A percentile compares a stretch with the other conserved stretches of the same genome.
Conservation (phyloP, 1,140 invertebrate species). For the Ceratina calcarata region DNA sequence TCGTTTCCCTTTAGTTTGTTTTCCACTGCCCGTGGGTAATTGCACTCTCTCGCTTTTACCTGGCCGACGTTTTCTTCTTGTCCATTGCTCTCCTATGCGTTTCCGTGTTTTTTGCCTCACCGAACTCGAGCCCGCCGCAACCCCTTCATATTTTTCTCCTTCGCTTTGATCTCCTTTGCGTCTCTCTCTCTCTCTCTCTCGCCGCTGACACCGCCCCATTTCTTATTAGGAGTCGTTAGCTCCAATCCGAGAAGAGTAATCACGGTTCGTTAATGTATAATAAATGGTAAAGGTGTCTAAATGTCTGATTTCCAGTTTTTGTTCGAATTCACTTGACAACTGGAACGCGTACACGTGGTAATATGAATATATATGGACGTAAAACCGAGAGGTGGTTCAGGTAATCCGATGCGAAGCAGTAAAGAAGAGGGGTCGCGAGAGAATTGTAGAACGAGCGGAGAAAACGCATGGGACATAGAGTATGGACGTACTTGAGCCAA, state of each 20-base stretch:
- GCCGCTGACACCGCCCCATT: too few species aligned
- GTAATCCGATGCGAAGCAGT: background rate
- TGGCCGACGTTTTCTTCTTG: conserved; percentile 67
- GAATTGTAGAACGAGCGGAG: background rate
- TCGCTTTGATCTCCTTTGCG: background rate
- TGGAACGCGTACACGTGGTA: too few species aligned
- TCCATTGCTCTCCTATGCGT: conserved; percentile 67
- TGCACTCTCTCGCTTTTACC: conserved; percentile 75
- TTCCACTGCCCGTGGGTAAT: conserved; percentile 76
- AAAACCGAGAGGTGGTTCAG: background rate
- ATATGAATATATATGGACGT: too few species aligned
- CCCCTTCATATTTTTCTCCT: background rate
- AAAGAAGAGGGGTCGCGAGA: too few species aligned
- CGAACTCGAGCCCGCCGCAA: conserved; percentile 12
- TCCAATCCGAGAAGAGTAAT: too few species aligned
- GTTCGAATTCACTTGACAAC: too few species aligned
- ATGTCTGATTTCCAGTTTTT: too few species aligned
- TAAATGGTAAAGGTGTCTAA: too few species aligned
- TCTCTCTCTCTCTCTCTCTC: too few species aligned
- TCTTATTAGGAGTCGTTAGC: too few species aligned
- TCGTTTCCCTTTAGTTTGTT: conserved; percentile 73
- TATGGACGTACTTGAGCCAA: conserved; percentile 16
- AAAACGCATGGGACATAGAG: background rate
- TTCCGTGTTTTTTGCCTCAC: conserved; percentile 69
- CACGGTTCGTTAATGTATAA: too few species aligned